Base-by-base conservation (phyloP, 2,113 vertebrate species). In the Gopherus flavomarginatus region DNA sequence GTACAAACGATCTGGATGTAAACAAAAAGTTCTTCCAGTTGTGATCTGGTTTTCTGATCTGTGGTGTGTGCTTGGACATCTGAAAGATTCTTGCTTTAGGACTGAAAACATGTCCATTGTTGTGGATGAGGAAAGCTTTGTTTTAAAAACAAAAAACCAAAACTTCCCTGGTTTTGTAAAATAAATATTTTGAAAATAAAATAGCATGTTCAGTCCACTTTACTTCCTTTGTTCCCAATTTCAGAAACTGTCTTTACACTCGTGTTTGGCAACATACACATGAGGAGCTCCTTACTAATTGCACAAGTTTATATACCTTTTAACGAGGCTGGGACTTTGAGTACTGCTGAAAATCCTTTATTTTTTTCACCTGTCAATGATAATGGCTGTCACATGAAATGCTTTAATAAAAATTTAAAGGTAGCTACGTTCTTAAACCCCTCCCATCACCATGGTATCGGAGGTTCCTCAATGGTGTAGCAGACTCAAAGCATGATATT, bases 271-370 rank as follows among this genome's bases (percentile, higher is more conserved):
- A 65, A 17, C 16, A 65, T 83, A 83, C 38, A 80, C 31, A 47
- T 0, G 0, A 0, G 0, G 59, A 38, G 29, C 38, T 0, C 2
- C 54, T 93, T 96, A 57, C n/a, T 83, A 44, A 79, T 54, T 83
- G 87, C 81, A 44, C 9, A 53, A 44, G 8, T 42, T 42, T 26
- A 24, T 44, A 75, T 75, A 42, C 38, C 72, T 42, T 75, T 75
- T 75, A 26, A 35, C 29, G 86, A 62, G 44, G 69, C 49, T 85
- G 88, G 52, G 84, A 88, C 52, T 81, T 31, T 62, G n/a, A 26
- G 5, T 75, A 3, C 22, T 54, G n/a, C 65, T 91, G 44, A 42
- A 8, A 77, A 50, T 72, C 56, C 49, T 44, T 79, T 0, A 1
- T 83, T 95, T 87, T 87, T 91, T 89, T 83, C 21, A 84, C 50